phyloP scores from a whole-genome alignment of 2,113 vertebrate genomes.

The Pseudopodoces humilis region DNA sequence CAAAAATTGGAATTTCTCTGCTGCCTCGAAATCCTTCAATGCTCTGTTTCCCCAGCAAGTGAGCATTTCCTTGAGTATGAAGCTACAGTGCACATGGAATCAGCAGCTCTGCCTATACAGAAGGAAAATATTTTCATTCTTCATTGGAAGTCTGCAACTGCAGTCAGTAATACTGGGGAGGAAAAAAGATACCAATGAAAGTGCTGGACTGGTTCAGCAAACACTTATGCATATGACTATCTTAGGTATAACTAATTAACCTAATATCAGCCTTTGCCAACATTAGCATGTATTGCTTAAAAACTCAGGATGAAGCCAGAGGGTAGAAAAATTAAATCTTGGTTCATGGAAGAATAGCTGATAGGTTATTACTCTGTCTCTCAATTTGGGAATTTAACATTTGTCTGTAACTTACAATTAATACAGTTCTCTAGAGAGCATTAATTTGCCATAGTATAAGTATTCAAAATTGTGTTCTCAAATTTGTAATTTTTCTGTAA shows the following conservation, averaged over 20 bases:
- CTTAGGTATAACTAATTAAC: background rate
- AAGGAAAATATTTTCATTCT: background rate
- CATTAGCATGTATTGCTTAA: background rate
- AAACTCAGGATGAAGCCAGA: background rate
- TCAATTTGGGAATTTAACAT: background rate
- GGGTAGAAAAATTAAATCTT: background rate
- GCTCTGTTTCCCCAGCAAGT: background rate
- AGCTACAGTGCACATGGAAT: background rate
- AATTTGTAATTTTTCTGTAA: background rate
- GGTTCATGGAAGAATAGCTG: background rate
- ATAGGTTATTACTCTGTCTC: background rate
- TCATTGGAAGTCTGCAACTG: background rate
- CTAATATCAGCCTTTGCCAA: background rate
- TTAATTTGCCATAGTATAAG: background rate
- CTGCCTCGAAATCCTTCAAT: background rate
- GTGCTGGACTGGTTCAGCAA: background rate
- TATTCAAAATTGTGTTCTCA: background rate
- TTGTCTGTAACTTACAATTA: background rate
- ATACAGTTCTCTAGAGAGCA: background rate
- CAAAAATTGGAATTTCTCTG: background rate
- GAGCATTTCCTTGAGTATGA: background rate
- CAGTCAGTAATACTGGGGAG: background rate
- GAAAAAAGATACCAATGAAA: background rate
- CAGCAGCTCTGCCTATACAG: background rate
- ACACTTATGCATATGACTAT: background rate